Conservation (phyloP, 2,797 vertebrate genomes). For the Natrix natrix region DNA sequence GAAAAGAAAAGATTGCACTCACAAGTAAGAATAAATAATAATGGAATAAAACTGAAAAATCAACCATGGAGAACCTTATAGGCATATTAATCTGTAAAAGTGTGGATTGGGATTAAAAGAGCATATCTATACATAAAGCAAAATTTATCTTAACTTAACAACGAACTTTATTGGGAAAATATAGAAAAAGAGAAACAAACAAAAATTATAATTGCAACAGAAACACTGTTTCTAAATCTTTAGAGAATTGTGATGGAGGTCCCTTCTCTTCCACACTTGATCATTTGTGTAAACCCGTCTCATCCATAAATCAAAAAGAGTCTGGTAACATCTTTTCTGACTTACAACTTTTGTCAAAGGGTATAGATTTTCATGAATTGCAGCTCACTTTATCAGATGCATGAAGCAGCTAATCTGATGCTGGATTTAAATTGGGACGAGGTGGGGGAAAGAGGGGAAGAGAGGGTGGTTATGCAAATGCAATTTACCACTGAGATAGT, state of each 20-base stretch:
- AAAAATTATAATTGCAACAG: not conserved
- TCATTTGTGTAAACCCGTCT: not conserved
- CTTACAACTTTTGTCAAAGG: not conserved
- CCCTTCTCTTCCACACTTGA: not conserved
- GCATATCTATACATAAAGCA: not conserved
- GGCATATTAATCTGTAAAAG: constrained; percentile 18
- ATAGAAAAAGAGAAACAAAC: constrained; percentile 3
- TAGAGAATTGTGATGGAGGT: not conserved
- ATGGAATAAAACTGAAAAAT: constrained; percentile 3
- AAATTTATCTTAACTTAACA: not conserved
- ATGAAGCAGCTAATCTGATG: not conserved
- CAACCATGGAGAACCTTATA: not conserved
- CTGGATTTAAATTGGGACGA: not conserved
- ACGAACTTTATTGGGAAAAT: not conserved
- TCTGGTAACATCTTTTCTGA: not conserved
- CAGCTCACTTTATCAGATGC: not conserved
- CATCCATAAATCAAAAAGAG: not conserved
- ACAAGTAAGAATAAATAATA: not conserved
- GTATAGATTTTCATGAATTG: not conserved
- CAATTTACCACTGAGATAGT: not conserved
- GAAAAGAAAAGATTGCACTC: constrained; percentile 23
- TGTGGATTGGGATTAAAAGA: not conserved
- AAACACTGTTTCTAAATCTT: not conserved
- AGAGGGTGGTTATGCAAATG: not conserved
- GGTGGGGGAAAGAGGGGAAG: not conserved